These are phyloP conservation scores for Agrypnus murinus DNA, from an alignment of 2,888 invertebrate species.

Conservation along the genomic window DNA sequence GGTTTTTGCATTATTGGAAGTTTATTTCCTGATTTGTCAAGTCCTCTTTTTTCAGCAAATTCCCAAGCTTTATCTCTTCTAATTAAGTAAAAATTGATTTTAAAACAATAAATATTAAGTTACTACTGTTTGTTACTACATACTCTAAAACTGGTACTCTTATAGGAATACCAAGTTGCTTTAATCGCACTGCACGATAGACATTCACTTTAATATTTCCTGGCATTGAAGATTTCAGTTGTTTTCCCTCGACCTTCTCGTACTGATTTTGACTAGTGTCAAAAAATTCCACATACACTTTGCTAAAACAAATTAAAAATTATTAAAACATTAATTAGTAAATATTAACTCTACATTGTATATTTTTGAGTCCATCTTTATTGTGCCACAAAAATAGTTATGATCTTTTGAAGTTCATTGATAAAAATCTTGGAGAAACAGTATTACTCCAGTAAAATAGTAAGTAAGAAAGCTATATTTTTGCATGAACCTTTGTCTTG, in stretches of 20 bases:
- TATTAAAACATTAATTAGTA: constrained; percentile 65
- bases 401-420: no score
- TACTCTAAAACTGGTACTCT: constrained; percentile 76
- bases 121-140: constrained; percentile 64
- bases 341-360: no score
- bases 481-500: no score
- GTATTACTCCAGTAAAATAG: no score
- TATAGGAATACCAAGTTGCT: constrained; percentile 75
- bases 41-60: constrained; percentile 58
- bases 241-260: constrained; percentile 62
- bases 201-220: constrained; percentile 81
- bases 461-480: no score
- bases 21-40: constrained; percentile 36
- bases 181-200: constrained; percentile 83
- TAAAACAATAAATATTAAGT: constrained; percentile 15
- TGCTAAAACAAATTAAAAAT: constrained; percentile 73
- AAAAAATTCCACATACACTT: constrained; percentile 81
- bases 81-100: not conserved
- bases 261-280: constrained; percentile 66
- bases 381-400: no score
- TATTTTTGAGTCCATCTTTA: no score
- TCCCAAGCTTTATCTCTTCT: constrained; percentile 55
- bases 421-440: no score
- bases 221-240: constrained; percentile 72
- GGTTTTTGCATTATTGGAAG: not conserved